Base-by-base conservation (phyloP, 2,888 invertebrate species). In the Erebia epiphron region DNA sequence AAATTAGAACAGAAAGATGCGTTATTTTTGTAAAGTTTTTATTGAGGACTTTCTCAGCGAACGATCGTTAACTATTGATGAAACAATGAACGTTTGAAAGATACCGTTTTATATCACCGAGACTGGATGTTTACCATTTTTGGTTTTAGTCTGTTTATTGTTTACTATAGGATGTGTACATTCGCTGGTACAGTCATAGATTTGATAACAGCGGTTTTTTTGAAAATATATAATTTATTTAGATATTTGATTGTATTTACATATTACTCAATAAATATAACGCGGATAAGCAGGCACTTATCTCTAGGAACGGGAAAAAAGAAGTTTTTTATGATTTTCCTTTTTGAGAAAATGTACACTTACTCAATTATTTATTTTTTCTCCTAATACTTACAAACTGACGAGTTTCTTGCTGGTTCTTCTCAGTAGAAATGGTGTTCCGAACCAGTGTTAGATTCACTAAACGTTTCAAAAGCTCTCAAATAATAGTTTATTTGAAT, bases 121-220 rank as follows among this genome's bases (percentile, higher is more conserved):
- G 1, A 60, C 11, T 49, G 74, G 74, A 74, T 70, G 74, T 74
- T 72, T 69, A 43, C 60, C 49, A 43, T 67, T 68, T 49, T 57
- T 16, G 46, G 54, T n/a, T 64, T 50, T 41, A 8, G 52, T 50
- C 35, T 64, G 21, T 68, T 49, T 9, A 4, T 10, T 16, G 46
- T 21, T 58, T 50, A 49, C 16, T 54, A 8, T 21, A 21, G 16
- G 10, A 8, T 54, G 68, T 65, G 68, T 68, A 50, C 61, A 57
- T 65, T n/a, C 21, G 18, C 35, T 64, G 18, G 26, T 46, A 13
- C 16, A 65, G 18, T 62, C 43, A n/a, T 41, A 10, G 14, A 26
- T 35, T 57, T 41, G 9, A 41, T 16, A 60, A 60, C 58, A 60
- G n/a, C 8, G 41, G n/a, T 13, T 26, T 8, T 57, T 57, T 57